Evolutionary conservation across 2,888 invertebrate species (phyloP), one percentile per base, ranked within the genome.

Genomic region (Dasysyrphus tricinctus): DNA sequence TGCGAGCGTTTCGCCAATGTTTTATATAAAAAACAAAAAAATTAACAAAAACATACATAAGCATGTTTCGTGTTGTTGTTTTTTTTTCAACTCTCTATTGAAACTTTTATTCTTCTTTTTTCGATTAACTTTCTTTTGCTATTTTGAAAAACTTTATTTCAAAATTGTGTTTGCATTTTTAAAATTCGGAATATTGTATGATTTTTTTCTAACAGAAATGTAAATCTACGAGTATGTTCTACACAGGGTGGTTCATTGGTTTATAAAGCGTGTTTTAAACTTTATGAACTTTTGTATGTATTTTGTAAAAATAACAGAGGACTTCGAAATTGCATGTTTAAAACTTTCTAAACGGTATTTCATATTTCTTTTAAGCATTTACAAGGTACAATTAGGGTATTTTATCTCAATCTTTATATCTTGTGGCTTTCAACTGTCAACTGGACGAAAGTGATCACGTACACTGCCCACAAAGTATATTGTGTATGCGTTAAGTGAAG

Each of bases 51-150:
- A 65, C 32, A 67, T 69, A 65, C 32, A 67, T 69, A 74, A 76
- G 85, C 85, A 85, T 85, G 85, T 70, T 80, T 80, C 65, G 73
- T 80, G 80, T 74, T 51, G 32, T 72, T 73, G 73, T 69, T 37
- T 69, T 37, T 8, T 72, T 54, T 76, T 51, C 34, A 37, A 24
- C 24, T n/a, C 1, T 39, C 12, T 3, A 67, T 16, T 39, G 39
- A 80, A 61, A 59, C 54, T 80, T 54, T 59, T 49, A n/a, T n/a
- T 61, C 14, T 74, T 37, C n/a, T 61, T 44, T n/a, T 57, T 61
- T 49, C 49, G 12, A 67, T 67, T 77, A 69, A 54, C 54, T 70
- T 77, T 72, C 51, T 57, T 76, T 81, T 81, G 72, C 76, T 81
- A 37, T 67, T 24, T 37, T 34, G 34, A 67, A 44, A 42, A n/a